Percentiles rank a stretch among this genome's conserved stretches.
phyloP scores from a whole-genome alignment of 2,888 invertebrate genomes.

The Merodon equestris region DNA sequence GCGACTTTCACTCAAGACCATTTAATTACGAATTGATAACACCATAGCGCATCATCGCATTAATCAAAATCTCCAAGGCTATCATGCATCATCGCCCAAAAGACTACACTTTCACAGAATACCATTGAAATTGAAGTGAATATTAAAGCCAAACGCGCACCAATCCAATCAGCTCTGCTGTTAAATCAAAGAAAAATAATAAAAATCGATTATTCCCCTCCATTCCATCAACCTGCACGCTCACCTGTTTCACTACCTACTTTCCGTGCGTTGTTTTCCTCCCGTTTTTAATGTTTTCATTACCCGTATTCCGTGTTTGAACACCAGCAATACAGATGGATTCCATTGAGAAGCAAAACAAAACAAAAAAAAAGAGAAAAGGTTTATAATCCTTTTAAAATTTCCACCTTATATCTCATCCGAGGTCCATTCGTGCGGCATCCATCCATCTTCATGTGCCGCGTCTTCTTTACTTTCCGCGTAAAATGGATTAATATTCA shows the following conservation, averaged over 20 bases:
- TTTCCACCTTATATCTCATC: not conserved
- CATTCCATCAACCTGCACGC: constrained; percentile 1
- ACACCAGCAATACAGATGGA: not conserved
- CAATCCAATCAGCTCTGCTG: constrained; percentile 30
- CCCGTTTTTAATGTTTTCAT: constrained; percentile 8
- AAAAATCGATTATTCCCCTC: constrained; percentile 47
- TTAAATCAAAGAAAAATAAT: constrained; percentile 21
- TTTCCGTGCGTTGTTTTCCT: not conserved
- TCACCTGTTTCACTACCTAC: not conserved
- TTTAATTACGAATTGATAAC: too few relatives aligned
- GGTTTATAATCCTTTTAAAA: constrained; percentile 7
- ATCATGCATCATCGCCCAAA: constrained; percentile 2
- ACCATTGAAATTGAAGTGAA: constrained; percentile 13
- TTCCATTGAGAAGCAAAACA: too few relatives aligned
- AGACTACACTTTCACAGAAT: constrained; percentile 5
- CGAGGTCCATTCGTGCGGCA: constrained; percentile 12
- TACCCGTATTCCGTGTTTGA: constrained; percentile 7
- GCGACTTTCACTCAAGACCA: too few relatives aligned
- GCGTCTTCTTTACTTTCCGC: constrained; percentile 16
- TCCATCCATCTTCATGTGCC: not conserved
- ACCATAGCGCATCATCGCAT: too few relatives aligned
- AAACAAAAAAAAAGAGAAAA: not conserved
- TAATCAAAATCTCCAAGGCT: too few relatives aligned
- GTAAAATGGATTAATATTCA: constrained; percentile 67
- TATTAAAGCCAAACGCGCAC: constrained; percentile 37